A percentile compares a stretch with the other conserved stretches of the same genome.
phyloP scores from a whole-genome alignment of 2,113 vertebrate genomes.

The Dryoscopus gambensis region DNA sequence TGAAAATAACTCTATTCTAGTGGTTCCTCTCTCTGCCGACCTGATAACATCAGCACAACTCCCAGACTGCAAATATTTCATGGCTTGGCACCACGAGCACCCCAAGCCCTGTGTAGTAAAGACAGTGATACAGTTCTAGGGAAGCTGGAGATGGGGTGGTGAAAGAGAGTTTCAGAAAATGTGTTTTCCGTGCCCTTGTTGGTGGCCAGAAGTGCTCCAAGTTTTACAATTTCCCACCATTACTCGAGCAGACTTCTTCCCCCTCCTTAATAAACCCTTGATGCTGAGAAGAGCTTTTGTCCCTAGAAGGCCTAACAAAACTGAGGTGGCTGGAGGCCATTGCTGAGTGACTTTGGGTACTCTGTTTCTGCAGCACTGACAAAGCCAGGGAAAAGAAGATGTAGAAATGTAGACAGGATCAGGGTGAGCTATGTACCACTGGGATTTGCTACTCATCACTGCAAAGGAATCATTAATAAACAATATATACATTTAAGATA shows the following conservation, averaged over 20 bases:
- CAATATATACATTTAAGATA: neutral
- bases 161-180: neutral
- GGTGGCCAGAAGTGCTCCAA: neutral
- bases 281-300: neutral
- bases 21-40: neutral
- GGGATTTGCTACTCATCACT: neutral
- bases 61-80: neutral
- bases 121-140: neutral
- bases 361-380: neutral
- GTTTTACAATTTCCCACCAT: neutral
- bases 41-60: neutral
- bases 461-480: neutral
- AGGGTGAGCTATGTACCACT: neutral
- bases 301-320: neutral
- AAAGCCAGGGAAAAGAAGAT: neutral
- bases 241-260: neutral
- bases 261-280: neutral
- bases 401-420: neutral
- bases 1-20: neutral
- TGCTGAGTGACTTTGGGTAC: neutral
- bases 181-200: accelerated
- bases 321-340: neutral
- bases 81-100: neutral
- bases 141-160: neutral
- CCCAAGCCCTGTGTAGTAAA: neutral